Evolutionary conservation across 2,113 vertebrate genomes (phyloP).

Genomic region (Gymnorhina tibicen): DNA sequence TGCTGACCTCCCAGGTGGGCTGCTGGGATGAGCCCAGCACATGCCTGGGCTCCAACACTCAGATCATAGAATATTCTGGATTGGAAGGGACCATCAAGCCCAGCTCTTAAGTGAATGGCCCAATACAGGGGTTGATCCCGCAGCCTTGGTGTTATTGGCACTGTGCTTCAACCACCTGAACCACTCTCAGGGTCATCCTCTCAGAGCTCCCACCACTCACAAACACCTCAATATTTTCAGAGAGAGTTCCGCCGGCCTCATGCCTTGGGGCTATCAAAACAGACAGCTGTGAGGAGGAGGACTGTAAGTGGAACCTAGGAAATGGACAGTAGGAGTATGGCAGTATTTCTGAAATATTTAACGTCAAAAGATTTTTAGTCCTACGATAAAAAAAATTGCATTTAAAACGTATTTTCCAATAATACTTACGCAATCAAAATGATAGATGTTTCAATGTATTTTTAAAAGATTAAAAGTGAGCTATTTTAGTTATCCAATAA

Average conservation of each 20-base stretch:
- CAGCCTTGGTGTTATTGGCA: not conserved
- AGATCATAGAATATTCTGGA: not conserved
- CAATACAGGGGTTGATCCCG: not conserved
- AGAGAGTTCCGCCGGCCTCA: fast-evolving
- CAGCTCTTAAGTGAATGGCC: not conserved
- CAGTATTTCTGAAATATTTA: not conserved
- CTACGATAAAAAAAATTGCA: not conserved
- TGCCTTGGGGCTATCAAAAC: not conserved
- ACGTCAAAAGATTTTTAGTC: not conserved
- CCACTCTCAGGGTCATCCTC: not conserved
- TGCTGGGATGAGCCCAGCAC: not conserved
- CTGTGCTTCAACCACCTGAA: not conserved
- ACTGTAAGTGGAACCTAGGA: not conserved
- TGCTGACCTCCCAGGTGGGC: not conserved
- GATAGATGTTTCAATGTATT: not conserved
- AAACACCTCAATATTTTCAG: not conserved
- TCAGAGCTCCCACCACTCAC: not conserved
- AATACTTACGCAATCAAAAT: not conserved
- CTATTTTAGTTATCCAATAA: not conserved
- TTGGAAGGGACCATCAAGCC: not conserved
- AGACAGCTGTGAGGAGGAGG: not conserved
- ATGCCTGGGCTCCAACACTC: not conserved
- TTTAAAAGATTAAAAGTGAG: not conserved
- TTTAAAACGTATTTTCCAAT: not conserved
- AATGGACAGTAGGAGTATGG: not conserved